These are phyloP conservation scores for Halocynthia roretzi DNA, from an alignment of 23 tunicate genomes.

Conservation along the genomic window DNA sequence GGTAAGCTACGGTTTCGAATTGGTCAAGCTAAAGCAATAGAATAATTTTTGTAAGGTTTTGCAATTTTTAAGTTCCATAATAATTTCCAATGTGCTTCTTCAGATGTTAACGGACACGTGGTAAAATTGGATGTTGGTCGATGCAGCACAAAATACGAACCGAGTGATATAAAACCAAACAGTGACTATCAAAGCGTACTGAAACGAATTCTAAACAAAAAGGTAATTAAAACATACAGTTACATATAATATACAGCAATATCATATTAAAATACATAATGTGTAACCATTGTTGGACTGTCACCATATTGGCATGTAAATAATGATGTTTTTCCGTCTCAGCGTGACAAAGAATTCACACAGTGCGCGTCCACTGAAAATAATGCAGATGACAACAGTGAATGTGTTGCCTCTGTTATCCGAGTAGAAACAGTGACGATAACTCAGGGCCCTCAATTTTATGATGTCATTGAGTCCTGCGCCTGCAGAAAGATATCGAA, in stretches of 20 bases:
- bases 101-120: conserved; percentile 41
- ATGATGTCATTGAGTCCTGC: conserved; percentile 72
- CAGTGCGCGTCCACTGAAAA: background rate
- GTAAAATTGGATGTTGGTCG: conserved; percentile 60
- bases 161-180: conserved; percentile 13
- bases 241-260: background rate
- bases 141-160: conserved; percentile 20
- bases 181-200: conserved; percentile 56
- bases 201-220: conserved; percentile 35
- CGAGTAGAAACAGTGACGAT: conserved; percentile 49
- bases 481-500: conserved; percentile 51
- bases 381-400: background rate
- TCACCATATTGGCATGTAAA: too few relatives aligned
- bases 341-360: background rate
- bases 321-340: background rate
- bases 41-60: background rate
- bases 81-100: background rate
- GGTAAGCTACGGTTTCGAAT: background rate
- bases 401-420: conserved; percentile 41
- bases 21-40: conserved; percentile 3
- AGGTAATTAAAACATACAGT: conserved; percentile 20
- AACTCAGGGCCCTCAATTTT: conserved; percentile 34
- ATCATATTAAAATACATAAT: background rate
- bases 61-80: too few relatives aligned
- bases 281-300: background rate